Evolutionary conservation across 1,140 invertebrate species (phyloP).

Genomic region (Pollicipes pollicipes): DNA sequence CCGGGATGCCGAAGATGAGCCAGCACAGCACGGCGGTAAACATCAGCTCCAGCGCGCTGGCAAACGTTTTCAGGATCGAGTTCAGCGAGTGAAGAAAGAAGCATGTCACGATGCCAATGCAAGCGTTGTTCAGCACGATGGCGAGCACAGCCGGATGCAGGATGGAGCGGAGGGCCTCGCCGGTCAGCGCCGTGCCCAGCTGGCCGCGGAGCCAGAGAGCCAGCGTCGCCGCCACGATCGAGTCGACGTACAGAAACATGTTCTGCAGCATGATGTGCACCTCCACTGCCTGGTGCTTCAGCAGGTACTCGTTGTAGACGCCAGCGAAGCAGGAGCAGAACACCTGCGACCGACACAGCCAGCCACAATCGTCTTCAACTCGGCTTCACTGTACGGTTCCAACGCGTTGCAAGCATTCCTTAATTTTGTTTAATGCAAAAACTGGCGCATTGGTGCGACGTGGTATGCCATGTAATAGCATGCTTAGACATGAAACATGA

Average conservation of each 20-base stretch:
- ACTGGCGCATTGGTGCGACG: too few species aligned
- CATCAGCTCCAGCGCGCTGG: constrained; percentile 76
- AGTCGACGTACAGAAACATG: constrained; percentile 89
- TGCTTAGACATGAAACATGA: too few species aligned
- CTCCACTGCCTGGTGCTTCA: constrained; percentile 57
- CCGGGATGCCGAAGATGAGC: constrained; percentile 68
- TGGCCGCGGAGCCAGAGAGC: constrained; percentile 44
- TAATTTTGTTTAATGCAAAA: too few species aligned
- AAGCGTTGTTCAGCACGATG: constrained; percentile 75
- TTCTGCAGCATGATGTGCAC: constrained; percentile 87
- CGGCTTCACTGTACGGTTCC: too few species aligned
- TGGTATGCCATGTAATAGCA: too few species aligned
- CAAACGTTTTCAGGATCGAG: constrained; percentile 91
- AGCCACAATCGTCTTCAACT: too few species aligned
- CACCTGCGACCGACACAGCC: too few species aligned
- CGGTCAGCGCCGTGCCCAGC: constrained; percentile 36
- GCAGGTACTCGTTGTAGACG: constrained; percentile 87
- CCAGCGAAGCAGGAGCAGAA: constrained; percentile 85
- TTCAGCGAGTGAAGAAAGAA: constrained; percentile 84
- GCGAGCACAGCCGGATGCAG: constrained; percentile 47
- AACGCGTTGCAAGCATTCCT: too few species aligned
- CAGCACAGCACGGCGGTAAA: constrained; percentile 80
- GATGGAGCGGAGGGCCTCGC: constrained; percentile 36
- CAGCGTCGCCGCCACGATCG: constrained; percentile 72
- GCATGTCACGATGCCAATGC: constrained; percentile 81